These are phyloP conservation scores for Atta texana DNA, from an alignment of 1,140 invertebrate genomes.

Conservation along the genomic window DNA sequence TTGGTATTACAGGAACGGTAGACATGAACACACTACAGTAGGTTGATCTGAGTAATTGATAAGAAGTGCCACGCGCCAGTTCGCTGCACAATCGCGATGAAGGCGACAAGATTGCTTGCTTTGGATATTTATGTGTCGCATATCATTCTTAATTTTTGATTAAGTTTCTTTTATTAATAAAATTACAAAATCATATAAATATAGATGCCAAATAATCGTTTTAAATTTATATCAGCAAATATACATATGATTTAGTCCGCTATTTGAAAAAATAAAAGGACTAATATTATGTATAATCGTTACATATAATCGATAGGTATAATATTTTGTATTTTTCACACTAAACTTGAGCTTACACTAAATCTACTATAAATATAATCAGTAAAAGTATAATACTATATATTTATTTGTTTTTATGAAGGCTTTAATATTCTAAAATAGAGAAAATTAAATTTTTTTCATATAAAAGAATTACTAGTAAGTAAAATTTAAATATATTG, in stretches of 20 bases:
- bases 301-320: not conserved
- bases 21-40: slow-evolving; percentile 62
- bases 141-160: not conserved
- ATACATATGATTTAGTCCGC: not conserved
- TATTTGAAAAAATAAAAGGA: not conserved
- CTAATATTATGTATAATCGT: not conserved
- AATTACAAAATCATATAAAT: not conserved
- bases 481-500: not conserved
- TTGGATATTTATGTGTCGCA: not conserved
- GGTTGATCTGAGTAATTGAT: slow-evolving; percentile 78
- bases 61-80: slow-evolving; percentile 78
- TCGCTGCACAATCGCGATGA: slow-evolving; percentile 67
- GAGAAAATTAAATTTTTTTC: not conserved
- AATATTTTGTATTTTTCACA: not conserved
- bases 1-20: slow-evolving; percentile 72
- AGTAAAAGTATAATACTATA: not conserved
- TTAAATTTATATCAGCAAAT: not conserved
- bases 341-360: not conserved
- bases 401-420: not conserved
- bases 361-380: not conserved
- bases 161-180: not conserved
- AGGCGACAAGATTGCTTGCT: slow-evolving; percentile 70
- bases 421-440: not conserved
- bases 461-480: not conserved
- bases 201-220: not conserved